Conservation (phyloP, 1,140 invertebrate species). For the Drosophila lini region DNA sequence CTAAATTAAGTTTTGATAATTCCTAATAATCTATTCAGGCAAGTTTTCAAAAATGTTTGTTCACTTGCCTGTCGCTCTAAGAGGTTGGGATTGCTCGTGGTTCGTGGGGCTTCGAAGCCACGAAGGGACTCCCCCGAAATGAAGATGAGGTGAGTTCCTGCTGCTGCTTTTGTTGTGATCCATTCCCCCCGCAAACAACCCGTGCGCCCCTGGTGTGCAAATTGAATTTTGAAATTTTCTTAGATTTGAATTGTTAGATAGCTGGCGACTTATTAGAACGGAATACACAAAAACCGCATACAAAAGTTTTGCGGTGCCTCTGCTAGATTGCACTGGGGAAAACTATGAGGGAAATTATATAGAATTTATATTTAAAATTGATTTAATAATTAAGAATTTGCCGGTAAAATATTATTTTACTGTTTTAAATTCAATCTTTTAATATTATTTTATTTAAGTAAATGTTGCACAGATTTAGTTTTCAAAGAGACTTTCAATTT, state of each 20-base stretch:
- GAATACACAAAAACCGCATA: conserved; percentile 38
- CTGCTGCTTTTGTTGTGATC: conserved; percentile 53
- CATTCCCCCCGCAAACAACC: background rate
- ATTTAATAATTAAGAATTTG: too few species aligned
- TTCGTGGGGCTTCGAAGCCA: conserved; percentile 5
- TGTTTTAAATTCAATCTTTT: too few species aligned
- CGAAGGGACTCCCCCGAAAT: background rate
- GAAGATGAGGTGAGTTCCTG: conserved; percentile 17
- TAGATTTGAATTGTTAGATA: conserved; percentile 74
- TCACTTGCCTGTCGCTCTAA: conserved; percentile 61
- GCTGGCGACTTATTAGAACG: conserved; percentile 68
- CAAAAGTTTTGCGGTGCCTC: conserved; percentile 62
- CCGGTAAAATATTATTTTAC: too few species aligned
- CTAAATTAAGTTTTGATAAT: conserved; percentile 83
- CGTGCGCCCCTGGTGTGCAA: conserved; percentile 30
- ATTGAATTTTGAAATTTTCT: conserved; percentile 79
- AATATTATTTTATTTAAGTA: too few species aligned
- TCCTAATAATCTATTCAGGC: conserved; percentile 82
- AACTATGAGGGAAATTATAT: background rate
- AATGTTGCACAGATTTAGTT: background rate
- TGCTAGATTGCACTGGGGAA: conserved; percentile 13
- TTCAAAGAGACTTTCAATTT: background rate
- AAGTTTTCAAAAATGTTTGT: conserved; percentile 78
- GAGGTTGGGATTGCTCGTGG: conserved; percentile 17
- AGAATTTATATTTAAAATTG: too few species aligned